Base-by-base conservation (phyloP, 2,797 vertebrate genomes). In the Halcyon smyrnensis region DNA sequence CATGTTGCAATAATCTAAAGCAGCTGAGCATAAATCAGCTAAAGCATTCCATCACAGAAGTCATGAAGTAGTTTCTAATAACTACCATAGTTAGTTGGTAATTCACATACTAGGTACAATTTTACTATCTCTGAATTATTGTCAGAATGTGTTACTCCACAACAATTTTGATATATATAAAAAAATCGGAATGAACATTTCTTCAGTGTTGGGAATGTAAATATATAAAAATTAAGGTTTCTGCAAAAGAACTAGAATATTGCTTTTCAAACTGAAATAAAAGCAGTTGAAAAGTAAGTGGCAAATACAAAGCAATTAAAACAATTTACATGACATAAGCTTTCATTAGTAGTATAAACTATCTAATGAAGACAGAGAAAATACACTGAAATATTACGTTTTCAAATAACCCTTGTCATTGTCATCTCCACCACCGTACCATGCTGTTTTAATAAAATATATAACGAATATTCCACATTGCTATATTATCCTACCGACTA, bases 401-500 rank as follows among this genome's bases (percentile, higher is more conserved):
- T 80, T 24, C n/a, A 83, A 87, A 90, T 24, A 43, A 73, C 59
- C 27, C 8, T 51, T 46, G 25, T 14, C 27, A 43, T 1, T 65
- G 37, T 8, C 11, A 53, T 39, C 15, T 45, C 39, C 15, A 79
- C 65, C 13, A 69, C 13, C 2, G 18, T 34, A 51, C 5, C 11
- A 62, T 3, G 45, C 13, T 39, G 11, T 50, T 90, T 39, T 17
- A n/a, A 60, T 19, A 45, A 70, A 46, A 39, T 13, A 76, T 25
- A 59, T n/a, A 20, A 70, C 21, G 2, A 62, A 6, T 8, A 37
- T 69, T 54, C 57, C 15, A 2, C 25, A 68, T 2, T 59, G 36
- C 32, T 75, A 30, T 7, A 45, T 67, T 43, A 91, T 2, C 17
- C 85, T 96, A 99, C 99, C 99, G 98, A 96, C 99, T 99, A 93